phyloP scores from a whole-genome alignment of 2,888 invertebrate species.

The Stramonita haemastoma region DNA sequence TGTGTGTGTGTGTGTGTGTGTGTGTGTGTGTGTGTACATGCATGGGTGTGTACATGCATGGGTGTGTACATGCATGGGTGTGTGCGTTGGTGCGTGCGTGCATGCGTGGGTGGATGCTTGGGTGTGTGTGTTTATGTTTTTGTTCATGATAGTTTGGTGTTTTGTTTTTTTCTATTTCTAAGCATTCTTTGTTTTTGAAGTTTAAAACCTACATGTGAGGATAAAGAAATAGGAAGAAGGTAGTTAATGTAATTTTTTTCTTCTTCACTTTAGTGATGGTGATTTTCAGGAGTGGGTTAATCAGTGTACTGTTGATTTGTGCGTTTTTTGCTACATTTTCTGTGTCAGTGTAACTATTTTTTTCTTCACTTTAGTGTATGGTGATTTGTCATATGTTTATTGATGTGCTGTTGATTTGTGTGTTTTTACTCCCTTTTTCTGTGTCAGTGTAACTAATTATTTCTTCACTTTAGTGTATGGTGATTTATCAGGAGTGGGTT shows the following conservation, averaged over 20 bases:
- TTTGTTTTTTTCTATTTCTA: neutral
- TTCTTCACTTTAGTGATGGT: neutral
- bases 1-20: neutral
- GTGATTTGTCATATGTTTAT: conserved; percentile 81
- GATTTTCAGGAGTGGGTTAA: too few species aligned
- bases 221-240: too few species aligned
- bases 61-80: neutral
- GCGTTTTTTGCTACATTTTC: too few species aligned
- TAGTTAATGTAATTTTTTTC: too few species aligned
- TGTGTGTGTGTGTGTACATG: neutral
- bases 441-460: too few species aligned
- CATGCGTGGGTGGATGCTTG: conserved; percentile 2
- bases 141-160: neutral
- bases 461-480: too few species aligned
- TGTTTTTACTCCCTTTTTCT: too few species aligned
- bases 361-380: neutral
- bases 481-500: too few species aligned
- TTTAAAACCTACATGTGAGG: too few species aligned
- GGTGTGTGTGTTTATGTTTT: neutral
- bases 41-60: neutral
- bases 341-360: too few species aligned
- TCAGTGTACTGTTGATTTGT: too few species aligned
- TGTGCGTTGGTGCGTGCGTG: conserved; percentile 15
- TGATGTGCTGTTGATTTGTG: too few species aligned
- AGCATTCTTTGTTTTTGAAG: neutral